Evolutionary conservation across 2,888 invertebrate genomes (phyloP), one percentile per base, ranked within the genome.

Genomic region (Ennomos erosarius): DNA sequence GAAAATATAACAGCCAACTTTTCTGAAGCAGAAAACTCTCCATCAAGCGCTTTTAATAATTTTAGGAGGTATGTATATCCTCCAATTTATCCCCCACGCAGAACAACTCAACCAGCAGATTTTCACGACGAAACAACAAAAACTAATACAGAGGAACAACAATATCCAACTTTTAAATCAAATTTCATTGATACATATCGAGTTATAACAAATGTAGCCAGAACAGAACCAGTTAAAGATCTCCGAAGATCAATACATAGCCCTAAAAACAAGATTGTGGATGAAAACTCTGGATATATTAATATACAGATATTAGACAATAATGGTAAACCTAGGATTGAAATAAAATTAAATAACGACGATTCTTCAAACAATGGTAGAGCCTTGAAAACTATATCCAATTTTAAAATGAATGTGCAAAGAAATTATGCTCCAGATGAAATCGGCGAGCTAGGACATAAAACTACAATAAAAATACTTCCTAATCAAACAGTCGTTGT

Each of bases 261-360:
- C n/a, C 51, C 62, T 40, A 38, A 60, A 12, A 59, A 53, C 8
- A 53, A 52, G 33, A 43, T 8, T 42, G 49, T 49, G 8, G 55
- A 70, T 42, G 51, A 39, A 12, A 57, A 69, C 38, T 35, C 64
- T 3, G 65, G 69, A 10, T 65, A 71, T 34, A 55, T 85, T 3
- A 51, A 82, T 37, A 44, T 88, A 8, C 80, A 82, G 62, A 73
- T 87, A n/a, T 43, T 78, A 34, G 74, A 81, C 37, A 65, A 74
- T 0, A 67, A 55, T 8, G 77, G 76, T 1, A 45, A 71, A 9
- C 59, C 81, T 1, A 78, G 69, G 55, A 71, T 85, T 47, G 80
- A 84, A 70, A 82, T 87, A 8, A 81, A 82, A 70, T 45, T 86
- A 33, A 62, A 65, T 10, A 45, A 72, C 3, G 68, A 73, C 26